Evolutionary conservation across 2,888 invertebrate genomes (phyloP).

Genomic region (Cerastis rubricosa): DNA sequence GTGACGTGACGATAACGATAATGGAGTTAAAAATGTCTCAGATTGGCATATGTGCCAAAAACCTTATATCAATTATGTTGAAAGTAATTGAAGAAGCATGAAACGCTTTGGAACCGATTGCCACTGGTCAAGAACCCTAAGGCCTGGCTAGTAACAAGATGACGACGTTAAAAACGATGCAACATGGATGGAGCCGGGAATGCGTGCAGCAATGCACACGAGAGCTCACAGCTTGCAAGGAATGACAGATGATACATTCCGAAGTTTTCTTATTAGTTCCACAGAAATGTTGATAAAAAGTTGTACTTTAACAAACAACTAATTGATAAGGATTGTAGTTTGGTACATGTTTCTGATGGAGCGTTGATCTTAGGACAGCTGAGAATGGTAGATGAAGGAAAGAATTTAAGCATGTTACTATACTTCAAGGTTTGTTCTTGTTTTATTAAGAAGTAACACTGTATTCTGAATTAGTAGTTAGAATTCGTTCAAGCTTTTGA

Average conservation of each 20-base stretch:
- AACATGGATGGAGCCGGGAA: slow-evolving; percentile 10
- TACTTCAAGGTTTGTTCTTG: not conserved
- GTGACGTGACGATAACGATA: not conserved
- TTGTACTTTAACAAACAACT: slow-evolving; percentile 16
- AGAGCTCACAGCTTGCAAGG: slow-evolving; percentile 41
- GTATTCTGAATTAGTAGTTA: not conserved
- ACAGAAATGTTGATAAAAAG: slow-evolving; percentile 36
- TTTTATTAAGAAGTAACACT: not conserved
- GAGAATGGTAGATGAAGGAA: not conserved
- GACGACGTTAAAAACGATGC: slow-evolving; percentile 1
- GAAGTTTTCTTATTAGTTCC: slow-evolving; percentile 21
- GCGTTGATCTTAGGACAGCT: not conserved
- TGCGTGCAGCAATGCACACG: slow-evolving; percentile 39
- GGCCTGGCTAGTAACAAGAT: not conserved
- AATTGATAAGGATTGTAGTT: slow-evolving; percentile 18
- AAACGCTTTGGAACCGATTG: not conserved
- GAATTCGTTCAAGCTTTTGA: slow-evolving; percentile 18
- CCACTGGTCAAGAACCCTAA: not conserved
- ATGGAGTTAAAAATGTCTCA: not conserved
- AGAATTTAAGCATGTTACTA: not conserved
- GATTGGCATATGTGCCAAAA: not conserved
- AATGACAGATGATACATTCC: slow-evolving; percentile 53
- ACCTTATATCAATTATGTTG: not conserved
- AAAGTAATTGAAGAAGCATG: not conserved
- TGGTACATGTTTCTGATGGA: not conserved